phyloP scores from a whole-genome alignment of 2,888 invertebrate genomes.

The Tipula confusa region DNA sequence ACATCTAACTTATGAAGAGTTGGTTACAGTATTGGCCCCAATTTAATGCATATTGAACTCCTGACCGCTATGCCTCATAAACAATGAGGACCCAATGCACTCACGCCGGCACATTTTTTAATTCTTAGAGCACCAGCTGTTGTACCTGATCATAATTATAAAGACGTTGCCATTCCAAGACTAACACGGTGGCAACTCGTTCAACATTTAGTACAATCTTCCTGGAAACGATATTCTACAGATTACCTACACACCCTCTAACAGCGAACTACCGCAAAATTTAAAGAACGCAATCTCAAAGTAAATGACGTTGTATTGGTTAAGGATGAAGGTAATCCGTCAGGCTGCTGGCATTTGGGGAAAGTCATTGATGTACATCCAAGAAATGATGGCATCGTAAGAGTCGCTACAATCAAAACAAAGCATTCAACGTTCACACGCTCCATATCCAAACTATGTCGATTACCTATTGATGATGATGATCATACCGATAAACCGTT shows the following conservation, averaged over 20 bases:
- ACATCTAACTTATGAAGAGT: background rate
- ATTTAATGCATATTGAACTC: background rate
- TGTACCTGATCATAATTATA: background rate
- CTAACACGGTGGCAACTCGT: no score
- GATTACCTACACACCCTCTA: background rate
- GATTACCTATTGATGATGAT: background rate
- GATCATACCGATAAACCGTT: background rate
- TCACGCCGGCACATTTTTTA: background rate
- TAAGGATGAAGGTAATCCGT: background rate
- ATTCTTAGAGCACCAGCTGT: background rate
- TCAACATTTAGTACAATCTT: background rate
- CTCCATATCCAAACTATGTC: background rate
- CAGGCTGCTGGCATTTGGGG: background rate
- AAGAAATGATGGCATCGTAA: background rate
- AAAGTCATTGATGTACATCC: background rate
- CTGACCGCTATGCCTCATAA: background rate
- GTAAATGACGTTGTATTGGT: background rate
- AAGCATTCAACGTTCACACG: background rate
- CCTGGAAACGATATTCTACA: background rate
- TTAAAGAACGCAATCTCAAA: background rate
- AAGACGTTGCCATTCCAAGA: background rate
- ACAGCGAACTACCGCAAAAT: background rate
- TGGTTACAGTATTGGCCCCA: no score
- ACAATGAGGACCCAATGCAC: background rate
- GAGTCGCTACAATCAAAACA: background rate